Base-by-base conservation (phyloP, 2,888 invertebrate species). In the Hyles lineata region DNA sequence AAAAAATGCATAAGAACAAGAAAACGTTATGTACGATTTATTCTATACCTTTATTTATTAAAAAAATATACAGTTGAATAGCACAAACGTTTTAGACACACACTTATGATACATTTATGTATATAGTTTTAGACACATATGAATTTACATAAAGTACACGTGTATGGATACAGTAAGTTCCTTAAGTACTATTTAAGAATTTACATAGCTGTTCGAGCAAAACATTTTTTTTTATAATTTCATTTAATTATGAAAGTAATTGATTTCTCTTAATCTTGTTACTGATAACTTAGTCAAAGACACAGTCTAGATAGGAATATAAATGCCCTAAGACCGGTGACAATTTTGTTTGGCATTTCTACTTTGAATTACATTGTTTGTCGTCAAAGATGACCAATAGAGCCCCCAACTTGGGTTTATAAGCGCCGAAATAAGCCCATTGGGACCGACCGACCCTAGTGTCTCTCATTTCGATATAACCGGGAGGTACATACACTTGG, bases 1-100 rank as follows among this genome's bases (percentile, higher is more conserved):
- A 43, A 43, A 11, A 43, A 15, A 43, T 43, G 15, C 43, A 3
- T 43, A 43, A 15, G 11, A 43, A 43, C 43, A 55, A 55, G 6
- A 55, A 55, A 55, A 55, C 43, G 43, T 15, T 15, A 55, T n/a
- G 55, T 15, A n/a, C 17, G 7, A 55, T 55, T 55, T 55, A 19
- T 4, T 50, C 52, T 52, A 55, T 55, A 55, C 55, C 55, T 55
- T 55, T 55, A 55, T 55, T 55, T 55, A 55, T 55, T 55, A 55
- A 55, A 55, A 29, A 35, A 55, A 55, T 55, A 55, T 55, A 55
- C 55, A 55, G n/a, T 55, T 55, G 55, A 55, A 55, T 55, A 55
- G n/a, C 6, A 55, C n/a, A 55, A 55, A 55, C 8, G 4, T 55
- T 55, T n/a, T 55, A 55, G n/a, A 55, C 55, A 55, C 55, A 55